Evolutionary conservation across 2,797 vertebrate genomes (phyloP), one percentile per base, ranked within the genome.

Genomic region (Champsocephalus gunnari): DNA sequence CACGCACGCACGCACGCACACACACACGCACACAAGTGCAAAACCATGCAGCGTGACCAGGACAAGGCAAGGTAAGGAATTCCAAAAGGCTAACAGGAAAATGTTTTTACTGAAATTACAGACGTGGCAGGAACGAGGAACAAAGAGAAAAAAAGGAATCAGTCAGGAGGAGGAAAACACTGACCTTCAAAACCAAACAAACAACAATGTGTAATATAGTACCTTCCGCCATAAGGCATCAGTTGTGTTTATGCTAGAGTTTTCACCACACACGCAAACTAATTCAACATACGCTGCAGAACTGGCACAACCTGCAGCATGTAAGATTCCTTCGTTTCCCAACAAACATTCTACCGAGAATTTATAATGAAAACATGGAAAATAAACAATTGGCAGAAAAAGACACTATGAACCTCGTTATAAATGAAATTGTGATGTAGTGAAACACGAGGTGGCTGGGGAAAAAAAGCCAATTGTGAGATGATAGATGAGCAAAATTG

Each of bases 181-280:
- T 84, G 84, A 86, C 83, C 65, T 81, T 69, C 48, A 61, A 43
- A 71, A 71, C 7, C 16, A 71, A 75, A 75, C 12, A 6, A 70
- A 66, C 44, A 62, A 24, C 41, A 43, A 73, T 3, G 60, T 48
- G 75, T 3, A 77, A 68, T 21, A 62, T 60, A 73, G 55, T 76
- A 61, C 34, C 59, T 43, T 41, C 61, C 2, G 63, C 68, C 68
- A 65, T 2, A 3, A 59, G 34, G 68, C 62, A 62, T 71, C 69
- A 32, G 17, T 43, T 65, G 62, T 79, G 72, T 85, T 79, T 77
- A 71, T 47, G 66, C 61, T 73, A 56, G 9, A 45, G 10, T 50
- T 75, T 28, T 65, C 34, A 34, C 34, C 64, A 61, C 54, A 47
- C 2, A 57, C 54, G 58, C 10, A 64, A 53, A n/a, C 44, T 0